Base-by-base conservation (phyloP, 2,113 vertebrate genomes). In the Odontophorus gujanensis region DNA sequence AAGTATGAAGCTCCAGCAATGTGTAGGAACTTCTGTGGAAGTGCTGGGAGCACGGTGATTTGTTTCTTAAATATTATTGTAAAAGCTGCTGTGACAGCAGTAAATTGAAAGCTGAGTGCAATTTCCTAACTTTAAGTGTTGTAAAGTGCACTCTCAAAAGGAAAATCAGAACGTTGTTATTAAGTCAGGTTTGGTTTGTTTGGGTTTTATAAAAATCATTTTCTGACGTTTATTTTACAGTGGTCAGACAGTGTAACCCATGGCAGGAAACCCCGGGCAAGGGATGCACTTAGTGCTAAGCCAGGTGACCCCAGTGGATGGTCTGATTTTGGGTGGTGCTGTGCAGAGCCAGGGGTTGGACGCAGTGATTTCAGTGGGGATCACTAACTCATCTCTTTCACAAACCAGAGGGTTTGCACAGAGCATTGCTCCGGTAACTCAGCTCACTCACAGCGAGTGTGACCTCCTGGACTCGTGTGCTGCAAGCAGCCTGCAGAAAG, bases 281-380 rank as follows among this genome's bases (percentile, higher is more conserved):
- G n/a, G 32, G 63, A n/a, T 83, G 55, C 0, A 0, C 40, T 47
- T 57, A 22, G 22, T 51, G 30, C 25, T 55, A 69, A 85, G n/a
- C 63, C 45, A 43, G 32, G n/a, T 0, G 0, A 51, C 48, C 71
- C 57, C 30, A 6, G 17, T 7, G 21, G 71, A 45, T 0, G 0
- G 45, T 53, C 51, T 53, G 26, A 53, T 30, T 53, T 53, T 53
- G 51, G 51, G 26, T 53, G 26, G 51, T 53, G 51, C 15, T 53
- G 8, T 53, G 51, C 14, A 6, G 15, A 53, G 51, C 51, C 51
- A 53, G 26, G 51, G 28, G 51, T 53, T 53, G 51, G 51, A 30
- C 26, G 28, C 15, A 8, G 14, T 53, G 26, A 30, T 53, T 25
- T 13, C 16, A 28, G 26, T 53, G 51, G 26, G 51, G 40, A 40